Base-by-base conservation (phyloP, 1,140 invertebrate species). In the Atta cephalotes region DNA sequence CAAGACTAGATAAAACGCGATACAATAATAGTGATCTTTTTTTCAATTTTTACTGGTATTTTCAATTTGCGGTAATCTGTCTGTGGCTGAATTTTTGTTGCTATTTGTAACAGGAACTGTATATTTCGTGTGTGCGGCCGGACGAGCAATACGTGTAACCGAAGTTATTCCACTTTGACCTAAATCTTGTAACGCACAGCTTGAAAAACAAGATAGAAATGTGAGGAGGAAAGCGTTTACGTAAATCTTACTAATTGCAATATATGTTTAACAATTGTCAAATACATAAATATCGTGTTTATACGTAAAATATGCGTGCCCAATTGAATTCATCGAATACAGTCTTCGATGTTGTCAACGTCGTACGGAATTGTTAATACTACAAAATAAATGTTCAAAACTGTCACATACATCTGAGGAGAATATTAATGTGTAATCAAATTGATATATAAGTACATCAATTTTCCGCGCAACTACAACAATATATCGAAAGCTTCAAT, bases 81-180 rank as follows among this genome's bases (percentile, higher is more conserved):
- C 25, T 39, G 56, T 49, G 56, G 6, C 7, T 39, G 56, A 74
- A 84, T 63, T 84, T 74, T 74, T 39, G 16, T 70, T 74, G 10
- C 56, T 62, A 62, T 84, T 84, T 84, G 68, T 56, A 74, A 39
- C 25, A 53, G 7, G 6, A 66, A 25, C 51, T 31, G 25, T 53
- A 53, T 58, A 62, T 72, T 62, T 62, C 70, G 28, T 12, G 21
- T 31, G 80, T 62, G 18, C 14, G 31, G 10, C 39, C 39, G 10
- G 14, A 51, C 25, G 28, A 76, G 58, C 60, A 60, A 60, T 70
- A 72, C 39, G 49, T 82, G 80, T 84, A 74, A 84, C 74, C 70
- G 56, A 84, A 84, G 70, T 74, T 84, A 84, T 84, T 84, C 56
- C 70, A n/a, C 56, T 76, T 14, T 84, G 68, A 51, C 39, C 56